Evolutionary conservation across 2,797 vertebrate species (phyloP).

Genomic region (Enteromius argenteus): DNA sequence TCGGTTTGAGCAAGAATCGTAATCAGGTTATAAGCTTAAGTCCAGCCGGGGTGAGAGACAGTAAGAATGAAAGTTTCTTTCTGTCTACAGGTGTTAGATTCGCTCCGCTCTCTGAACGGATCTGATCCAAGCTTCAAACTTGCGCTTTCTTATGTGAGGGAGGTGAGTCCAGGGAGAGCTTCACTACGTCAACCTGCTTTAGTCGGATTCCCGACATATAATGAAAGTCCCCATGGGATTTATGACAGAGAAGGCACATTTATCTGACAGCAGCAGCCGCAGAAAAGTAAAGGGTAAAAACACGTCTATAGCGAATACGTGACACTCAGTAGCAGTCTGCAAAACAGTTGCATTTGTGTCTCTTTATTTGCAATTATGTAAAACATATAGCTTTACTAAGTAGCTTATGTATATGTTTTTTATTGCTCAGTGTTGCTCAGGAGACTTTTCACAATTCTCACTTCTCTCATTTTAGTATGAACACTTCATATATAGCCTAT

Average conservation of each 20-base stretch:
- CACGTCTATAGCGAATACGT: background rate
- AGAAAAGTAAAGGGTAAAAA: background rate
- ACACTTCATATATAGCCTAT: background rate
- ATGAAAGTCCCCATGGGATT: background rate
- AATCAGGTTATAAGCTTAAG: background rate
- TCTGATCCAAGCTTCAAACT: background rate
- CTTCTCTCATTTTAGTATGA: background rate
- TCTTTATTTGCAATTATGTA: background rate
- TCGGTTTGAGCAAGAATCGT: background rate
- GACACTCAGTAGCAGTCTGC: background rate
- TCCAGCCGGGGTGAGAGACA: background rate
- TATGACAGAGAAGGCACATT: background rate
- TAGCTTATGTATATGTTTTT: background rate
- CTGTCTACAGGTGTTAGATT: slow-evolving; percentile 6
- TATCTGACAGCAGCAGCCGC: background rate
- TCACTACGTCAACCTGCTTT: slow-evolving; percentile 16
- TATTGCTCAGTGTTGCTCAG: background rate
- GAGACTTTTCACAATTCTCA: background rate
- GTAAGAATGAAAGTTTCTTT: background rate
- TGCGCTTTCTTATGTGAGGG: background rate
- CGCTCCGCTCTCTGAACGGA: background rate
- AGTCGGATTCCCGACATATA: background rate
- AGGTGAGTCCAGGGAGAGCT: background rate
- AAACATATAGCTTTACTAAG: background rate
- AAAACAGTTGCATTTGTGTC: background rate